Conservation (phyloP, 2,888 invertebrate species). For the Muschampia staudingeri region DNA sequence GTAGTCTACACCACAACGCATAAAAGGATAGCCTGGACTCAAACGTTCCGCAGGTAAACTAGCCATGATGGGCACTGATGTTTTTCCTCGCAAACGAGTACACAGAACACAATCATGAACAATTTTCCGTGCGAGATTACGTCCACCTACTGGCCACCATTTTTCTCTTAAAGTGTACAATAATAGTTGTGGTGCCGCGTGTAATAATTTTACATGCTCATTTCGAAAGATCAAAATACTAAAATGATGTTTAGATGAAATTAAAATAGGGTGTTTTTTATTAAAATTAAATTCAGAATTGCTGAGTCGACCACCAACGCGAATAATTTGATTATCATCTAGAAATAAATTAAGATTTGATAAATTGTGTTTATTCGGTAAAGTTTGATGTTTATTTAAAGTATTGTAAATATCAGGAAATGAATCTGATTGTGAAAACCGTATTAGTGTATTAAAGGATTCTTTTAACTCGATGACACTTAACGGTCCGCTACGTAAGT, state of each 20-base stretch:
- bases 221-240: conserved; percentile 53
- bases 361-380: conserved; percentile 31
- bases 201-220: conserved; percentile 56
- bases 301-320: conserved; percentile 47
- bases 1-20: conserved; percentile 66
- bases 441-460: neutral
- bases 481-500: conserved; percentile 38
- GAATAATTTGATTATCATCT: conserved; percentile 39
- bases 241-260: conserved; percentile 64
- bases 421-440: conserved; percentile 35
- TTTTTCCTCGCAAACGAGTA: conserved; percentile 50
- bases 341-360: conserved; percentile 39
- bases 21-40: conserved; percentile 60
- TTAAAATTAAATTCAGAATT: conserved; percentile 53
- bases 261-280: conserved; percentile 65
- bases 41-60: conserved; percentile 63
- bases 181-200: conserved; percentile 59
- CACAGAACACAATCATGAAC: conserved; percentile 54
- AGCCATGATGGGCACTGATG: conserved; percentile 57
- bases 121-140: conserved; percentile 53
- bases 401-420: conserved; percentile 33
- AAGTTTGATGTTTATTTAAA: conserved; percentile 22
- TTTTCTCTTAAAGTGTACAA: conserved; percentile 51
- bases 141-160: conserved; percentile 60
- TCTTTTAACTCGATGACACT: conserved; percentile 45